Base-by-base conservation (phyloP, 2,797 vertebrate species). In the Anas acuta region DNA sequence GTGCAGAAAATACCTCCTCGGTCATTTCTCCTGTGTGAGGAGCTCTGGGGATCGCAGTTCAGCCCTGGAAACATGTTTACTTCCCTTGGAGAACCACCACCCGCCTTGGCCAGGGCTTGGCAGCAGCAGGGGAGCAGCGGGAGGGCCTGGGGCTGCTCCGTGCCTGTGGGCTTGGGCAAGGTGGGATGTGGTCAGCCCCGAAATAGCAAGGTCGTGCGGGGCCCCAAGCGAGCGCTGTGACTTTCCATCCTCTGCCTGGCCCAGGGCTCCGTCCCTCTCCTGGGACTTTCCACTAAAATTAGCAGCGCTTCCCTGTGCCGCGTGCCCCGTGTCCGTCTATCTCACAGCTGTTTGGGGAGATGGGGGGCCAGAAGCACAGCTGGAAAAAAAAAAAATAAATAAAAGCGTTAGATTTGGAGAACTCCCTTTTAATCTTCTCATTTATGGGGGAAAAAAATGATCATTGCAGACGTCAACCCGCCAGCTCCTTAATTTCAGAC, bases 1-100 rank as follows among this genome's bases (percentile, higher is more conserved):
- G 43, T 5, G 71, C 32, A 76, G 64, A 94, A 94, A 93, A 93
- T 53, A 71, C 56, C 26, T 70, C 0, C 0, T 65, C 25, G 1
- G 2, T 80, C 74, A 35, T 13, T 89, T 71, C 69, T 77, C 41
- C 6, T 3, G 41, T 87, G 81, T 41, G 84, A 80, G 58, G 86
- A 77, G 37, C 72, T 62, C 71, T 79, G 61, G 41, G 61, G 72
- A 77, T 77, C 93, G 90, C 88, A 43, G 4, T 87, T 91, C 93
- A 94, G 80, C 86, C 49, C 58, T 47, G 84, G 84, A 25, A 73
- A 41, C 43, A n/a, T 96, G 86, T 96, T 96, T 96, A 94, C 84
- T 92, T 92, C 86, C 90, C 62, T 61, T 89, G 51, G 22, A 21
- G 73, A 91, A 6, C 51, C 93, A 33, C 84, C 67, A 35, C 43